Base-by-base conservation (phyloP, 64 coral and sea anemone species). In the Stichodactyla helianthus region DNA sequence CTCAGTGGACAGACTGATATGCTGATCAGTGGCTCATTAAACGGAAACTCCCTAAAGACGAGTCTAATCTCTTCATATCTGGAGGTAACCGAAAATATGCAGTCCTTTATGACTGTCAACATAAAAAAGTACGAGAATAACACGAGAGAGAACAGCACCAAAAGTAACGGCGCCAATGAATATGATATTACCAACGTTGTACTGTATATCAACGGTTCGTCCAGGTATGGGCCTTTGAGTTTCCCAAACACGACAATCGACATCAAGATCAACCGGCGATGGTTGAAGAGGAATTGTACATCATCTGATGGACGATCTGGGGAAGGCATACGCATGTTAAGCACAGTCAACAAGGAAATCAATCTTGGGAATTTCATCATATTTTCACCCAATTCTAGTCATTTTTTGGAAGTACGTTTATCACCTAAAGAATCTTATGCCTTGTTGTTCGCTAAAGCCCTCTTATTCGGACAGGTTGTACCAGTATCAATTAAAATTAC, bases 401-500 rank as follows among this genome's bases (percentile, higher is more conserved):
- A 74, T 23, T 27, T 74, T 74, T 74, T 74, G n/a, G 68, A 74
- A 28, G 9, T 74, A 11, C 22, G 68, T 31, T 74, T 74, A 13
- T 27, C 68, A 11, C 25, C 23, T 31, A 74, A 74, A 74, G 68
- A 31, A 31, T 27, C 68, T n/a, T 74, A 74, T 23, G 68, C 8
- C 12, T 12, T 31, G 68, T 13, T 74, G 25, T 74, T 8, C 68
- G 68, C 68, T 10, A 74, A 26, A 8, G 68, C 68, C 1, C 68
- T 25, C 23, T 27, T 74, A 31, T 31, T 74, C 10, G 68, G 68
- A 31, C 20, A 74, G 11, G 68, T 27, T 74, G 12, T 74, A 9
- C 68, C 68, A 74, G 79, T 82, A 20, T 82, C 79, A 9, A 63
- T 90, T 17, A 17, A n/a, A 0, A 74, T 90, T 50, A 25, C 54